These are phyloP conservation scores for Dynastes hyllus DNA, from an alignment of 2,888 invertebrate genomes.

Conservation along the genomic window DNA sequence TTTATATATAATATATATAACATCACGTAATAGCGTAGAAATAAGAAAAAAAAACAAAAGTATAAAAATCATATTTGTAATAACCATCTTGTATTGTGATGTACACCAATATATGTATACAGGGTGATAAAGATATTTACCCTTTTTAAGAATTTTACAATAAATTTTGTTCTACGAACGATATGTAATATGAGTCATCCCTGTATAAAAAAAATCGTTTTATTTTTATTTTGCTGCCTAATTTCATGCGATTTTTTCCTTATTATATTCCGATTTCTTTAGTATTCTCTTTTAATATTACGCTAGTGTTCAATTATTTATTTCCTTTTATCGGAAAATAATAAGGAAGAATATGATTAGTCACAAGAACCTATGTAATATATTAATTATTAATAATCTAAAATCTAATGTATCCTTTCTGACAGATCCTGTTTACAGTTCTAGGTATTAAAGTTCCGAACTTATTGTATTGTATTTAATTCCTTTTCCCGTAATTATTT, in stretches of 20 bases:
- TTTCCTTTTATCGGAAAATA: constrained; percentile 39
- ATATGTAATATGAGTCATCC: constrained; percentile 45
- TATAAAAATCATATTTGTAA: constrained; percentile 37
- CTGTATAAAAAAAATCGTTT: constrained; percentile 42
- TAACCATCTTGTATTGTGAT: constrained; percentile 52
- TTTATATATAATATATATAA: constrained; percentile 58
- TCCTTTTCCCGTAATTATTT: constrained; percentile 41
- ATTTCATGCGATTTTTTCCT: constrained; percentile 16
- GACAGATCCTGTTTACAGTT: constrained; percentile 16
- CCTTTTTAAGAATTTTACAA: constrained; percentile 47
- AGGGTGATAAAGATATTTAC: constrained; percentile 52
- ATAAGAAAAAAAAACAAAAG: constrained; percentile 41
- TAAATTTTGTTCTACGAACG: constrained; percentile 26
- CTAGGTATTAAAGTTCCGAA: constrained; percentile 1
- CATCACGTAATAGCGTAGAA: constrained; percentile 48
- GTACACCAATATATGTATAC: constrained; percentile 55
- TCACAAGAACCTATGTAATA: constrained; percentile 26
- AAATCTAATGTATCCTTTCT: constrained; percentile 17
- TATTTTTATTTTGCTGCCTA: constrained; percentile 11
- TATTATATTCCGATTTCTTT: constrained; percentile 30
- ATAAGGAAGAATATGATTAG: constrained; percentile 18
- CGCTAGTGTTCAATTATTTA: constrained; percentile 43
- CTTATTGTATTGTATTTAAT: constrained; percentile 10
- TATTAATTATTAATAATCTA: constrained; percentile 10
- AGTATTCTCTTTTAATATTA: constrained; percentile 33